Evolutionary conservation across 2,797 vertebrate genomes (phyloP), one percentile per base, ranked within the genome.

Genomic region (Poeciliopsis gracilis): DNA sequence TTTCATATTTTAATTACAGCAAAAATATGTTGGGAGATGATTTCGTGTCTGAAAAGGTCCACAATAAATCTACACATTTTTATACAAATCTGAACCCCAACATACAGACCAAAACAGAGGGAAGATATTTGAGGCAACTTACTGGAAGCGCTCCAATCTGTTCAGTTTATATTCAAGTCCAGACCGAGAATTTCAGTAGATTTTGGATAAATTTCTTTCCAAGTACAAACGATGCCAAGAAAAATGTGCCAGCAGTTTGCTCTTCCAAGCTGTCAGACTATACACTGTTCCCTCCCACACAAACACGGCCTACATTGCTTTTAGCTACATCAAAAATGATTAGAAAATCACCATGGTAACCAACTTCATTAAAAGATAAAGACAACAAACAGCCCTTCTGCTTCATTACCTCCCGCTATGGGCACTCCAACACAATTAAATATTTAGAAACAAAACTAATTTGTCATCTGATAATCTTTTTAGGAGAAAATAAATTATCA

Each of bases 161-260:
- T 70, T 69, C 2, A 0, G 74, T 84, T 63, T 77, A 30, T 81
- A 84, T 72, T 81, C 12, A 78, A 72, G 74, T 71, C 75, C 57
- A 79, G 51, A 81, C 86, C 91, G 86, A 90, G 87, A 85, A 86
- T 63, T 70, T 3, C 46, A 1, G 73, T 75, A 4, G 12, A 63
- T 80, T 83, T 87, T 86, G 85, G 86, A 89, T 84, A 2, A 83
- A 90, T 84, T 82, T 84, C 77, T 89, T 43, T 86, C 57, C 76
- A 78, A 75, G 49, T 72, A 77, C 55, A 77, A 86, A 83, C n/a
- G 66, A 76, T 53, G 73, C 66, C 72, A 83, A 80, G 82, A 85
- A 78, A 89, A 41, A n/a, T 80, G 79, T 63, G 67, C 84, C 49
- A 69, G 77, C 73, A 78, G 77, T 76, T 77, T 77, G 85, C 38